Evolutionary conservation across 2,113 vertebrate genomes (phyloP), one percentile per base, ranked within the genome.

Genomic region (Scortum barcoo): DNA sequence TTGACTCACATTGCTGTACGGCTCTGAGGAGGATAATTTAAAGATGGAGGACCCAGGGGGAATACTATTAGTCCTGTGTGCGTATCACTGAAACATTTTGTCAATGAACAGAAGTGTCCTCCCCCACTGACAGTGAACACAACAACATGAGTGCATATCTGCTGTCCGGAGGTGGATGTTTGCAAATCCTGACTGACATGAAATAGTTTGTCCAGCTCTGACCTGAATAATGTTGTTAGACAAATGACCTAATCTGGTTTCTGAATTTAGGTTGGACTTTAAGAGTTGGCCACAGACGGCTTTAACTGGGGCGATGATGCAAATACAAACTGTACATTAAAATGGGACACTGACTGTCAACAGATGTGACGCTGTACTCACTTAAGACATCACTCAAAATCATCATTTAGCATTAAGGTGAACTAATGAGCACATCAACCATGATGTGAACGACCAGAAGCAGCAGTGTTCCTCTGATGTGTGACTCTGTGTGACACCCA

Each of bases 241-340:
- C 19, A 58, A 73, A 53, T 48, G 80, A 83, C 81, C 85, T 89
- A 69, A 85, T 89, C 85, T 61, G 81, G 53, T 36, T 88, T 80
- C 76, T 80, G 61, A 80, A 90, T 89, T 70, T 80, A 89, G 86
- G 69, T 63, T 88, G 76, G 60, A 33, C 65, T 46, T 48, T 4
- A 72, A 44, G 71, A 80, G 50, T 51, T 71, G 62, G 36, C 30
- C 73, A 46, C 67, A 60, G 70, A 70, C 70, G 72, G 10, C 38
- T 63, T 11, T 54, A 88, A 89, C 85, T 77, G 46, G 51, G 60
- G 12, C 20, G 16, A 60, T 51, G 79, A 81, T 65, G 65, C 74
- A 83, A 86, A 86, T 61, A 86, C 86, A 89, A 86, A 72, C 65
- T 81, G 82, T 63, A 0, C 73, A 54, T 58, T 80, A 73, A 88